These are phyloP conservation scores for Hoplodrina ambigua DNA, from an alignment of 2,888 invertebrate genomes.

Conservation along the genomic window DNA sequence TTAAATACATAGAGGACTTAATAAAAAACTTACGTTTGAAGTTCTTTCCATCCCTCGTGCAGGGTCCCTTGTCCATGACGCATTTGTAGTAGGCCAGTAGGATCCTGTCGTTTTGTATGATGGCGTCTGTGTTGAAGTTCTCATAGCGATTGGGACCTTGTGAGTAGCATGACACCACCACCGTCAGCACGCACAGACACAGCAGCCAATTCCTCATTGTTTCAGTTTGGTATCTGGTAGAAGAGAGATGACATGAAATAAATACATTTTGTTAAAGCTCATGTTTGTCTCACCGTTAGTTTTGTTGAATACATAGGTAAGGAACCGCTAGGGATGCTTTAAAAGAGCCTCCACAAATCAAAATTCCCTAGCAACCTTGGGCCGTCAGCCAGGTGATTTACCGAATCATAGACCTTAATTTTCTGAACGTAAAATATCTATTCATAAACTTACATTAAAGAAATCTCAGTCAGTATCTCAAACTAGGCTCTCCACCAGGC, in stretches of 20 bases:
- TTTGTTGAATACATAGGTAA: too few species aligned
- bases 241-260: background rate
- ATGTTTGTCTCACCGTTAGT: too few species aligned
- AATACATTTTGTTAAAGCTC: background rate
- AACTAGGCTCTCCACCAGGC: too few species aligned
- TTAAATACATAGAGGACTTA: too few species aligned
- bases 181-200: conserved; percentile 77
- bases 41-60: conserved; percentile 86
- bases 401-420: too few species aligned
- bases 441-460: too few species aligned
- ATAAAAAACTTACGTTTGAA: conserved; percentile 82
- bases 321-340: too few species aligned
- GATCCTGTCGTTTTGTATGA: conserved; percentile 86
- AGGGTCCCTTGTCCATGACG: conserved; percentile 88
- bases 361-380: too few species aligned
- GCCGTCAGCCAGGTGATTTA: too few species aligned
- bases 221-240: conserved; percentile 61
- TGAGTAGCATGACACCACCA: conserved; percentile 78
- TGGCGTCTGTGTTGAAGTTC: conserved; percentile 86
- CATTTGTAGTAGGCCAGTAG: conserved; percentile 87
- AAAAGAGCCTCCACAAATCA: too few species aligned
- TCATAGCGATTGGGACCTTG: conserved; percentile 82
- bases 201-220: conserved; percentile 79
- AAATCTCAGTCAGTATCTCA: too few species aligned
- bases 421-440: too few species aligned